Base-by-base conservation (phyloP, 2,888 invertebrate genomes). In the Eucera pruinosa region DNA sequence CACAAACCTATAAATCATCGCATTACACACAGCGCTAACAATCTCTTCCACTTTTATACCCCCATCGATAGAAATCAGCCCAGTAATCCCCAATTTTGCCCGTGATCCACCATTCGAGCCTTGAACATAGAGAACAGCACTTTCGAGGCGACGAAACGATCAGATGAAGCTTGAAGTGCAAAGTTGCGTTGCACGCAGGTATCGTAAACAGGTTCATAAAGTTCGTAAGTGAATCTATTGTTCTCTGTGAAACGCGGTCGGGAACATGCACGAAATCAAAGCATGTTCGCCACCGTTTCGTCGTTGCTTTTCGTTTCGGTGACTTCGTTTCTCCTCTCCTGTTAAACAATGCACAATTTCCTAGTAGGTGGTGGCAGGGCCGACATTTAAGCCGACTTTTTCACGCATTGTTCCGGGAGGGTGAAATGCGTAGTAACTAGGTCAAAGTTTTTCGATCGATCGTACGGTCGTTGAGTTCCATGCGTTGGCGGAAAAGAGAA, bases 381-480 rank as follows among this genome's bases (percentile, higher is more conserved):
- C n/a, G 50, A 18, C n/a, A 54, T 30, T 70, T 47, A 64, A 30
- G 60, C 36, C 15, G 61, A 30, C 47, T 45, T 61, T 47, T 73
- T 52, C 47, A 54, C 71, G 58, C 70, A 69, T 65, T 71, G 71
- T 45, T 72, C 50, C 30, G 41, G 15, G 15, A 43, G 50, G 72
- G 64, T 61, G 55, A 50, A 48, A 41, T 15, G 41, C 20, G 58
- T 20, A 11, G n/a, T 23, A 81, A 81, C 60, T 78, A 60, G 68
- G 55, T 60, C 72, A 79, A 82, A 82, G 75, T 82, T 79, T 82
- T 72, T 69, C 75, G 67, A 82, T 82, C 80, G 76, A 57, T 75
- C 61, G 66, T 41, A 48, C 68, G 55, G 64, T 64, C 36, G 30
- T 43, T 18, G 50, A 67, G 64, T 70, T 74, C 57, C 61, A 68